Evolutionary conservation across 1,140 invertebrate genomes (phyloP), one percentile per base, ranked within the genome.

Genomic region (Cyrtorhinus lividipennis): DNA sequence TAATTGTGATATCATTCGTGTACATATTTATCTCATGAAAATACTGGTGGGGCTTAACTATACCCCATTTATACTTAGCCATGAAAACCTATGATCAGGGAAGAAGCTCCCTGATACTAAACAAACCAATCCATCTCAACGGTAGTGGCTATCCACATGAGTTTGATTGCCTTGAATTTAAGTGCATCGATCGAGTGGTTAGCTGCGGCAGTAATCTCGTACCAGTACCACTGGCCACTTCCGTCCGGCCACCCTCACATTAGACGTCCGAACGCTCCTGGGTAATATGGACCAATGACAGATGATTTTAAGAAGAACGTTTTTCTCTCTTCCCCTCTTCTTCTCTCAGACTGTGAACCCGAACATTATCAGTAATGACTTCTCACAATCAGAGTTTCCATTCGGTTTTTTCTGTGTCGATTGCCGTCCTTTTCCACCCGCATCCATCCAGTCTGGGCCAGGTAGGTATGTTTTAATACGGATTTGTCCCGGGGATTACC

Each of bases 401-500:
- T 53, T 53, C 48, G 48, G 18, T 53, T 53, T 53, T 53, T 53
- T 38, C 5, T 38, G 15, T 5, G 48, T 53, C 48, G 48, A 53
- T n/a, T 22, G 20, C 48, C 12, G 38, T 10, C 38, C 8, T 44
- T 44, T 44, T 53, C 48, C 48, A 12, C 48, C 20, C 38, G n/a
- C n/a, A 38, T 38, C 30, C n/a, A n/a, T n/a, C n/a, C n/a, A n/a
- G n/a, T n/a, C n/a, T n/a, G n/a, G n/a, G n/a, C 30, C 30, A 38
- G 30, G 12, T 22, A 53, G 48, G 48, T 53, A 53, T 53, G 48
- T 53, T 53, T 53, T 53, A 53, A 53, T 53, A 53, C 48, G 48
- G 48, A 53, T 53, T 53, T 53, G 48, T 53, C 48, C 48, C 48
- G 48, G 20, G 48, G 48, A 53, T 53, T 53, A 53, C 48, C 18